Evolutionary conservation across 2,113 vertebrate species (phyloP).

Genomic region (Nothocercus julius): DNA sequence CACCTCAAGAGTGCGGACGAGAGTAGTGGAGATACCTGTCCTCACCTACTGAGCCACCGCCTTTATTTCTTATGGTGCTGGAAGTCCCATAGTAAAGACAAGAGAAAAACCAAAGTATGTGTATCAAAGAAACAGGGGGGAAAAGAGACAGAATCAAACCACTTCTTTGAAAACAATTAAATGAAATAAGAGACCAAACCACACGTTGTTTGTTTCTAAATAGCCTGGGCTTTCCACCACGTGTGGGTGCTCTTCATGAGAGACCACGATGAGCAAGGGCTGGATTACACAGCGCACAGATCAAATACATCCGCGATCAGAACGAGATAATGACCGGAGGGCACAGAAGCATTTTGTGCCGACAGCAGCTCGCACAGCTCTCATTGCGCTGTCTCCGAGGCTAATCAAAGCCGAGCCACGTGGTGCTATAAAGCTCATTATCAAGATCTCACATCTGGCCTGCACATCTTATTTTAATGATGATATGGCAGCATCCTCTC

Average conservation of each 20-base stretch:
- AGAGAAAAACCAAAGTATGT: background rate
- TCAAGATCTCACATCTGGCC: constrained; percentile 61
- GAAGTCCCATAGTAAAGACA: background rate
- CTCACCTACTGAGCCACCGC: background rate
- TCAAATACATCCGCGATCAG: background rate
- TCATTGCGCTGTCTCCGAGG: background rate
- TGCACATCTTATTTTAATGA: constrained; percentile 65
- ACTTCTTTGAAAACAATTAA: background rate
- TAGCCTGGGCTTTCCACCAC: background rate
- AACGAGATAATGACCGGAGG: background rate
- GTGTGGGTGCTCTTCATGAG: background rate
- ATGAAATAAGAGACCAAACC: background rate
- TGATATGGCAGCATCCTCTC: constrained; percentile 45
- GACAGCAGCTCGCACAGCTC: background rate
- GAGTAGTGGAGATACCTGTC: background rate
- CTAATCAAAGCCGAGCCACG: background rate
- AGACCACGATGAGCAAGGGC: background rate
- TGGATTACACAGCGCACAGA: constrained; percentile 19
- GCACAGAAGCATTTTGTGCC: background rate
- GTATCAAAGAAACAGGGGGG: background rate
- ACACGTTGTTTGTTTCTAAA: background rate
- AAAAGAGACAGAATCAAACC: background rate
- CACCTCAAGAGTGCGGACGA: background rate
- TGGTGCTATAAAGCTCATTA: constrained; percentile 39
- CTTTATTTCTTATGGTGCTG: background rate